Conservation (phyloP, 1,140 invertebrate species). For the Theocolax elegans region DNA sequence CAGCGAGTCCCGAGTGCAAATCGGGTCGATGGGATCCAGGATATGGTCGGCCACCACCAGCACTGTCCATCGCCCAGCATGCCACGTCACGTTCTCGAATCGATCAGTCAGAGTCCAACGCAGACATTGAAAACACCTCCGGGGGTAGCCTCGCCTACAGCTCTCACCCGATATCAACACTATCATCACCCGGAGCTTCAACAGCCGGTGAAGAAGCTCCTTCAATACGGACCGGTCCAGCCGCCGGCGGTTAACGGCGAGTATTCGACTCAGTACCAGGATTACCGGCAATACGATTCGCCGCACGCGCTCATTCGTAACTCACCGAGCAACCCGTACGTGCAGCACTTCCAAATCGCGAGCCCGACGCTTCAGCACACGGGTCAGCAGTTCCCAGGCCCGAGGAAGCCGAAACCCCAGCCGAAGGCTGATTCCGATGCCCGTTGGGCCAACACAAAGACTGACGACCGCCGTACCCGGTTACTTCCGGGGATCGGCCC, state of each 20-base stretch:
- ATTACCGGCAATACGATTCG: slow-evolving; percentile 54
- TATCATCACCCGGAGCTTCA: slow-evolving; percentile 38
- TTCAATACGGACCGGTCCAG: not conserved
- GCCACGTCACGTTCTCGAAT: slow-evolving; percentile 62
- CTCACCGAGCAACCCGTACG: slow-evolving; percentile 52
- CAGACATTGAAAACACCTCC: slow-evolving; percentile 57
- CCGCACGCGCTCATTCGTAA: not conserved
- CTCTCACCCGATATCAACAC: slow-evolving; percentile 52
- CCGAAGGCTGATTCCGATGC: too few relatives aligned
- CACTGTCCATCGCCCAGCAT: slow-evolving; percentile 56
- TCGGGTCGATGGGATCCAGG: slow-evolving; percentile 60
- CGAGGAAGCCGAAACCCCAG: too few relatives aligned
- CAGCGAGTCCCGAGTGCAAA: slow-evolving; percentile 52
- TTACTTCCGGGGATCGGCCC: too few relatives aligned
- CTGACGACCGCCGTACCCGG: too few relatives aligned
- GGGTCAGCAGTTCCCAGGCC: slow-evolving; percentile 44
- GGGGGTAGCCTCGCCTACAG: slow-evolving; percentile 50
- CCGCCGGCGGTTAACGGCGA: slow-evolving; percentile 54
- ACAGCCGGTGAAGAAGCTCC: not conserved
- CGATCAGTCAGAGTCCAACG: slow-evolving; percentile 63
- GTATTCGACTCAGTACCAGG: slow-evolving; percentile 52
- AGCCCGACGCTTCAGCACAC: not conserved
- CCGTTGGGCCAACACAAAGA: too few relatives aligned
- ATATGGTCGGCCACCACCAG: slow-evolving; percentile 33
- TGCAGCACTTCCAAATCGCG: slow-evolving; percentile 60